These are phyloP conservation scores for Triops longicaudatus DNA, from an alignment of 1,140 invertebrate genomes.

Conservation along the genomic window DNA sequence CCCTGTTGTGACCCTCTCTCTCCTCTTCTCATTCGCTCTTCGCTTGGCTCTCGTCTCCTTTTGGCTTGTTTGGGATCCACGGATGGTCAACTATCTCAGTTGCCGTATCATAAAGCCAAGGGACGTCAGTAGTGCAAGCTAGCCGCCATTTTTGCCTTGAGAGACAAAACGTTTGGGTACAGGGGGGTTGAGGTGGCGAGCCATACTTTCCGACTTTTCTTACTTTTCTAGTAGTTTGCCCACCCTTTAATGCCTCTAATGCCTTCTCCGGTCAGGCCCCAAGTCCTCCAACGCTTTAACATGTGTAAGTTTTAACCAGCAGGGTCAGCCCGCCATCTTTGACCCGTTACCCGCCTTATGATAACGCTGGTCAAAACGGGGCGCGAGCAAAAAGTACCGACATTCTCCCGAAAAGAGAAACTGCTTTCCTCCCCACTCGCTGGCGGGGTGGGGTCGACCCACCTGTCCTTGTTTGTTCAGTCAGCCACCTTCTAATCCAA, in stretches of 20 bases:
- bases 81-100: constrained; percentile 5
- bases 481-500: constrained; percentile 12
- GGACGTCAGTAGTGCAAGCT: not conserved
- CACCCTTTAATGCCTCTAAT: no score
- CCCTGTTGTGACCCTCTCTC: constrained; percentile 5
- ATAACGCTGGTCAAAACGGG: not conserved
- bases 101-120: constrained; percentile 11
- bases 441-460: not conserved
- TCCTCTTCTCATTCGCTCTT: no score
- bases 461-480: constrained; percentile 3
- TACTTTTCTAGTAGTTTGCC: not conserved
- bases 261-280: no score
- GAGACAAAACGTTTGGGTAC: not conserved
- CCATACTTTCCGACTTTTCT: not conserved
- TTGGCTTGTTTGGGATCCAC: not conserved
- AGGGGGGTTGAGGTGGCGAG: no score
- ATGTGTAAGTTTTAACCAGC: no score
- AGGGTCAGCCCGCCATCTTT: not conserved
- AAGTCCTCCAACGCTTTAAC: no score
- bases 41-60: no score
- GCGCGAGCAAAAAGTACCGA: not conserved
- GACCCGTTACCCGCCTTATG: not conserved
- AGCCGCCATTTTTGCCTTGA: not conserved
- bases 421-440: not conserved
- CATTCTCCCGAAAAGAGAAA: not conserved